These are phyloP conservation scores for Actinia equina DNA, from an alignment of 64 coral and sea anemone genomes.

Conservation along the genomic window DNA sequence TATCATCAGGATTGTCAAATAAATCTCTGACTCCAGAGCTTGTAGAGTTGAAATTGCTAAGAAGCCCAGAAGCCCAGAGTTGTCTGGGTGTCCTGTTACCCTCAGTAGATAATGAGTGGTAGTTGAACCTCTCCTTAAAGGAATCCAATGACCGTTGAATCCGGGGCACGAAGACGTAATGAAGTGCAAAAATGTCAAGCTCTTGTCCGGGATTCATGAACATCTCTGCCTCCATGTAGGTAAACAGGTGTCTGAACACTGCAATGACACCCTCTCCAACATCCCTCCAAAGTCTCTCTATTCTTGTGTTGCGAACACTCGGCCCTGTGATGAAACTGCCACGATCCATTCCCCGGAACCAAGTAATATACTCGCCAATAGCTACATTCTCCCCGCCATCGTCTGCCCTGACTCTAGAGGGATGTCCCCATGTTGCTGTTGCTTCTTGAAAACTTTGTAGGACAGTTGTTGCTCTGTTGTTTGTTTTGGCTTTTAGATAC, in stretches of 20 bases:
- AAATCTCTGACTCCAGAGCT: background rate
- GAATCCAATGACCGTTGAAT: conserved; percentile 52
- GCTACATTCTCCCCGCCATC: conserved; percentile 36
- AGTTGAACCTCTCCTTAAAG: conserved; percentile 62
- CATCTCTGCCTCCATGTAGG: conserved; percentile 55
- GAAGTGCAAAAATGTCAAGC: conserved; percentile 42
- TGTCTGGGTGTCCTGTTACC: conserved; percentile 52
- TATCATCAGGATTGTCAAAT: background rate
- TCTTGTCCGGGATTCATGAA: conserved; percentile 28
- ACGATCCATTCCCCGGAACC: no score
- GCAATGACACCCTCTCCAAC: conserved; percentile 30
- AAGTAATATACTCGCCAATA: conserved; percentile 9
- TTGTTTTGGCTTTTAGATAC: conserved; percentile 30
- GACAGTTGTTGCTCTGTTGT: conserved; percentile 51
- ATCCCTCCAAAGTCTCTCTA: conserved; percentile 21
- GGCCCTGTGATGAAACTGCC: background rate
- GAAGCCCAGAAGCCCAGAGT: conserved; percentile 43
- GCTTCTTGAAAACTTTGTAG: conserved; percentile 29
- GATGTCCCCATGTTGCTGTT: conserved; percentile 20
- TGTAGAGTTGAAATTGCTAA: background rate
- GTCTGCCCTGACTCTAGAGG: background rate
- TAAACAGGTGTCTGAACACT: conserved; percentile 17
- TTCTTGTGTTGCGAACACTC: conserved; percentile 22
- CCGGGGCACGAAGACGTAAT: background rate
- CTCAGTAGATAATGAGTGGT: conserved; percentile 71